These are phyloP conservation scores for Acanthornis magna DNA, from an alignment of 2,797 vertebrate genomes.

Conservation along the genomic window DNA sequence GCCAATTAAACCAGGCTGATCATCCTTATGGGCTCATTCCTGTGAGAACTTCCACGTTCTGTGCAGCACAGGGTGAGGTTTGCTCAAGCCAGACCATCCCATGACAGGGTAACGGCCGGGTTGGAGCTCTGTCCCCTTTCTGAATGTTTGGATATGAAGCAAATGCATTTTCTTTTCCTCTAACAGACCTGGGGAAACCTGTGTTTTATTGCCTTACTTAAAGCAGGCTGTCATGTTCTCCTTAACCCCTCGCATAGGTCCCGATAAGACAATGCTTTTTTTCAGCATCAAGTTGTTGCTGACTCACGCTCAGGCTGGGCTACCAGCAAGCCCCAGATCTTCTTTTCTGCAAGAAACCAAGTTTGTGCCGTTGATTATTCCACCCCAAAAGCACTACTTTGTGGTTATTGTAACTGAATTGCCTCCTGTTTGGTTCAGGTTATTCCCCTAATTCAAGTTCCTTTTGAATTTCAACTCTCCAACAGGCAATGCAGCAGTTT, in stretches of 20 bases:
- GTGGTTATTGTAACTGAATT: neutral
- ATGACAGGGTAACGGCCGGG: fast-evolving
- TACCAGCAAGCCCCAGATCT: neutral
- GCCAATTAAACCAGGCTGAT: neutral
- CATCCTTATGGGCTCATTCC: neutral
- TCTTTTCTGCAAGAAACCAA: neutral
- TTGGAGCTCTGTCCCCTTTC: neutral
- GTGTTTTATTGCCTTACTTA: neutral
- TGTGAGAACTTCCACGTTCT: neutral
- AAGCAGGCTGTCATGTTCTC: neutral
- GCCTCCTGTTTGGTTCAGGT: neutral
- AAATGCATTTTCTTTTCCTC: neutral
- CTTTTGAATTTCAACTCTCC: neutral
- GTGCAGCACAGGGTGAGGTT: neutral
- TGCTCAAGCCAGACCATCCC: neutral
- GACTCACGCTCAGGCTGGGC: neutral
- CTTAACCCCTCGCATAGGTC: neutral
- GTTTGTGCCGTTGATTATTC: neutral
- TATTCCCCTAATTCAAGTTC: neutral
- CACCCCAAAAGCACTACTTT: neutral
- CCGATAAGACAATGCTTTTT: neutral
- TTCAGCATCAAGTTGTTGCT: neutral
- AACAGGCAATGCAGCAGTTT: neutral
- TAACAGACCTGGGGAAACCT: neutral
- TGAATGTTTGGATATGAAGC: neutral